Conservation (phyloP, 2,888 invertebrate genomes). For the Proisotoma minuta region DNA sequence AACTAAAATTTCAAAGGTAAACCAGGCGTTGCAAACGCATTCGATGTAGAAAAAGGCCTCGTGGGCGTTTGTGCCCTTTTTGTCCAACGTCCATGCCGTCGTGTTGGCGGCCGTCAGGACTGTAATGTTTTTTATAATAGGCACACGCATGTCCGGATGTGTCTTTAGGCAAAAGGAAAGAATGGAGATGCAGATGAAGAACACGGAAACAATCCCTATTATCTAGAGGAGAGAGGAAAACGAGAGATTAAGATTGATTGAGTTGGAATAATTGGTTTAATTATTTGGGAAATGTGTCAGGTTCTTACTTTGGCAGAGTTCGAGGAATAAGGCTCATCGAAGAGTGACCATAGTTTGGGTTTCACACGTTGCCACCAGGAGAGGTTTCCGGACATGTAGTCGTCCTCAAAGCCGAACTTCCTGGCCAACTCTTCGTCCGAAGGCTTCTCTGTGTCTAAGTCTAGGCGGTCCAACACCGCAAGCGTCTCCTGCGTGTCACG, state of each 20-base stretch:
- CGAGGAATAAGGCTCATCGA: slow-evolving; percentile 99
- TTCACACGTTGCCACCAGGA: slow-evolving; percentile 92
- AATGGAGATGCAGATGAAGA: slow-evolving; percentile 99
- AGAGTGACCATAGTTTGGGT: slow-evolving; percentile 72
- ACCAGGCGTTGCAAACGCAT: slow-evolving; percentile 98
- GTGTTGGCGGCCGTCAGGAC: slow-evolving; percentile 70
- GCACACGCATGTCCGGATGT: slow-evolving; percentile 92
- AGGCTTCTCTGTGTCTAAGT: slow-evolving; percentile 95
- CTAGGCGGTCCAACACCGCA: slow-evolving; percentile 92
- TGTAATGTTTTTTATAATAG: slow-evolving; percentile 70
- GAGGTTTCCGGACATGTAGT: slow-evolving; percentile 81
- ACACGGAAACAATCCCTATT: slow-evolving; percentile 95
- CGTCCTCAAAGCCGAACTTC: slow-evolving; percentile 94
- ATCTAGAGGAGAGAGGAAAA: too few species aligned
- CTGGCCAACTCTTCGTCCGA: slow-evolving; percentile 96
- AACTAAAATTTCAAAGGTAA: slow-evolving; percentile 90
- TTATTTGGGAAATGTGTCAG: not conserved
- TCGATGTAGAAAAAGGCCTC: slow-evolving; percentile 97
- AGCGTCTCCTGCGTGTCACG: slow-evolving; percentile 98
- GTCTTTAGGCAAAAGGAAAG: slow-evolving; percentile 99
- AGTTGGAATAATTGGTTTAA: slow-evolving; percentile 51
- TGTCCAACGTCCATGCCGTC: slow-evolving; percentile 77
- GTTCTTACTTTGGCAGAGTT: slow-evolving; percentile 84
- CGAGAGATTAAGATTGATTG: too few species aligned
- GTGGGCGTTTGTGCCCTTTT: slow-evolving; percentile 87